Evolutionary conservation across 1,140 invertebrate genomes (phyloP), one percentile per base, ranked within the genome.

Genomic region (Ostrea edulis): DNA sequence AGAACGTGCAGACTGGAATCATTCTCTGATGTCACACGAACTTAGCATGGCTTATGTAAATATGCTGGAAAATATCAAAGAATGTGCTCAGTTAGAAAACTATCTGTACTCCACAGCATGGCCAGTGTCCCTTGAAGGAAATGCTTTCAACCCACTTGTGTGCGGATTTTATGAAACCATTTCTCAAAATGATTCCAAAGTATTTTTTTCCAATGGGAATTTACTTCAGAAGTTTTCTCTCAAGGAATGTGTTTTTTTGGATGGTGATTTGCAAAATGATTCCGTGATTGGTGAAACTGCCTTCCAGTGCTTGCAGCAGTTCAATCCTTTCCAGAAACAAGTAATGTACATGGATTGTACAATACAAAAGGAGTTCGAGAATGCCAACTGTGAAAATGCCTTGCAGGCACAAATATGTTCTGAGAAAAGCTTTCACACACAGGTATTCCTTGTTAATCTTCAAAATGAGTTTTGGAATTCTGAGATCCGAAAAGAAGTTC

Each of bases 1-100:
- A 86, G 35, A 68, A 54, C 62, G 29, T 68, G 12, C 89, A 82
- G 44, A 87, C 90, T 52, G 83, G 71, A 84, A 77, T 25, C 11
- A 71, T 11, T 44, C 22, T 25, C 25, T 71, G 8, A 71, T 71
- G 22, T 71, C 68, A 71, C 22, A 22, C 0, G 68, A 11, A 71
- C 68, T 71, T 8, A 29, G 22, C 9, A 71, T 12, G 25, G 68
- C 68, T 25, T 71, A 71, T 25, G 9, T 71, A 14, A 71, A 35
- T 8, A 71, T 71, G 68, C 29, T 71, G n/a, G 68, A 71, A 71
- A 29, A 71, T 25, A 35, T 44, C 68, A 22, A 71, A 35, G 8
- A 11, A 11, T 68, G 17, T 25, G 9, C 4, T 55, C 9, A 20
- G 12, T 71, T 25, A 71, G 68, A 8, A 71, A 9, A 65, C 35